Base-by-base conservation (phyloP, 1,140 invertebrate genomes). In the Brachionus angularis region DNA sequence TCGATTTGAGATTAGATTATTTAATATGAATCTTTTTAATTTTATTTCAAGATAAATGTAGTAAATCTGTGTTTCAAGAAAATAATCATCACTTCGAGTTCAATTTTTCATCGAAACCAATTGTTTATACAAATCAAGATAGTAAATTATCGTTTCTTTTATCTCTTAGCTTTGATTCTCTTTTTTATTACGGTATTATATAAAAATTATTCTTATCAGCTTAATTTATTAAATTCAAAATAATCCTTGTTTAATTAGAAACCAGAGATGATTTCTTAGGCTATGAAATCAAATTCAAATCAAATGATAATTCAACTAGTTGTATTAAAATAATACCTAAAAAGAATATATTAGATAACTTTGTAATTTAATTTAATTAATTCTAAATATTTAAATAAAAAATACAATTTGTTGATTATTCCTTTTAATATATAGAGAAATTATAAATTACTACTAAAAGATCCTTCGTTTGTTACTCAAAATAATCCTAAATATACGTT, bases 61-160 rank as follows among this genome's bases (percentile, higher is more conserved):
- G n/a, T n/a, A n/a, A n/a, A n/a, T n/a, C n/a, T n/a, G n/a, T n/a
- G n/a, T n/a, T n/a, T n/a, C n/a, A n/a, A n/a, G n/a, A n/a, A n/a
- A n/a, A n/a, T n/a, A n/a, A n/a, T n/a, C n/a, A n/a, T n/a, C n/a
- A 23, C 21, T 58, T 21, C 21, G 27, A 58, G 1, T 58, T 58
- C 25, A 58, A 58, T 27, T 58, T 58, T 23, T 23, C 4, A 12
- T 18, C 53, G 8, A 21, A 23, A 12, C 53, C 53, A 25, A 12
- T 58, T 23, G 12, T 58, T 8, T 58, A 58, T 25, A 21, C 10
- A 18, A 39, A 58, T 27, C 33, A 58, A 58, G 25, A 39, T 14
- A 39, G 27, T 58, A 39, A 23, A 10, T 23, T 58, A 14, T 58
- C 53, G 39, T 58, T 58, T 42, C 25, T 58, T 18, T 25, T 58